Evolutionary conservation across 2,888 invertebrate species (phyloP).

Genomic region (Drosophila demipolita): DNA sequence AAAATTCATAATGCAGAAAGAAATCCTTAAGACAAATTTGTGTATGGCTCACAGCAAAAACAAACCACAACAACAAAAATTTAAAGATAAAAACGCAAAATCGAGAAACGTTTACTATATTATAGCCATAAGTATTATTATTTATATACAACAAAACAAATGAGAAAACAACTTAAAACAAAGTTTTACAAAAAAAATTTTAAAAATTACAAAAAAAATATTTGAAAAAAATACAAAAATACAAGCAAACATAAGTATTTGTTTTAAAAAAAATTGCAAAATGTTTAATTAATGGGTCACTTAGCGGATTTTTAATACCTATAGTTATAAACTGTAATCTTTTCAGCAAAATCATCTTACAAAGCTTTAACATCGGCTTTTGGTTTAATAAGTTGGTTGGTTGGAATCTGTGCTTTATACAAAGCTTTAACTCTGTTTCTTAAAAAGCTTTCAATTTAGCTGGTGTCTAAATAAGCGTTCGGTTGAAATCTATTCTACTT

Average conservation of each 20-base stretch:
- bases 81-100: slow-evolving; percentile 46
- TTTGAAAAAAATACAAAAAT: slow-evolving; percentile 60
- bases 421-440: not conserved
- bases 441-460: not conserved
- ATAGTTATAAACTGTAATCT: not conserved
- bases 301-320: not conserved
- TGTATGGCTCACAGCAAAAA: slow-evolving; percentile 27
- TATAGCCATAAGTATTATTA: slow-evolving; percentile 83
- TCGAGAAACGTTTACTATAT: slow-evolving; percentile 79
- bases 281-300: not conserved
- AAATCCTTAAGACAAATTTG: slow-evolving; percentile 30
- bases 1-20: slow-evolving; percentile 52
- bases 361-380: not conserved
- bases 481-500: not conserved
- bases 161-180: slow-evolving; percentile 79
- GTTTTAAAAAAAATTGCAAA: slow-evolving; percentile 72
- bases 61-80: slow-evolving; percentile 22
- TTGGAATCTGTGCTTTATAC: too few relatives aligned
- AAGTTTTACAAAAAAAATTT: slow-evolving; percentile 80
- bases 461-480: not conserved
- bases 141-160: slow-evolving; percentile 79
- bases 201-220: slow-evolving; percentile 55
- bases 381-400: not conserved
- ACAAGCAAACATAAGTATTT: slow-evolving; percentile 77
- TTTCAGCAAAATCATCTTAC: not conserved